Percentiles rank a stretch among this genome's conserved stretches.
Evolutionary conservation across 2,888 invertebrate genomes (phyloP).

Genomic region (Eupelmus urozonus): DNA sequence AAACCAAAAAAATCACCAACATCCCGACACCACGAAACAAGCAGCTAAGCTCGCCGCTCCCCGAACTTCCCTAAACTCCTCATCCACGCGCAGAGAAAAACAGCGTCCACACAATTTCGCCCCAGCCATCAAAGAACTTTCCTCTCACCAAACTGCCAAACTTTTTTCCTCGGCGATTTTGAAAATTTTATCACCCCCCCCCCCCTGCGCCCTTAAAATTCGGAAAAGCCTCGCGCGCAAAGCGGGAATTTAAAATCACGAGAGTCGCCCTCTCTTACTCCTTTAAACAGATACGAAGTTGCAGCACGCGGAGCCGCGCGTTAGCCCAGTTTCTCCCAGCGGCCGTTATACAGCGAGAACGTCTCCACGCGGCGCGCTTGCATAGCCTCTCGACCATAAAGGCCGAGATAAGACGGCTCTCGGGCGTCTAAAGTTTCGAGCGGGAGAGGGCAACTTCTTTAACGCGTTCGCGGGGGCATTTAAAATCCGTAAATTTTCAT

Average conservation of each 20-base stretch:
- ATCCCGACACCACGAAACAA: too few relatives aligned
- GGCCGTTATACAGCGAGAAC: conserved; percentile 26
- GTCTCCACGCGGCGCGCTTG: too few relatives aligned
- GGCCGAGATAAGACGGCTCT: conserved; percentile 64
- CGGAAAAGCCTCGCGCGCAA: background rate
- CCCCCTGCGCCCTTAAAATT: conserved; percentile 28
- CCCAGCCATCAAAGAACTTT: conserved; percentile 42
- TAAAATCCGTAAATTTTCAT: conserved; percentile 71
- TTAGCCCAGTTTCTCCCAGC: conserved; percentile 65
- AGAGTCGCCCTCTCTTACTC: too few relatives aligned
- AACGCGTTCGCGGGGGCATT: conserved; percentile 61
- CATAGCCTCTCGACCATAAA: conserved; percentile 67
- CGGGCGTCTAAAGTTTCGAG: conserved; percentile 59
- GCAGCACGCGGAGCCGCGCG: too few relatives aligned
- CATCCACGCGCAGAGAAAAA: conserved; percentile 17
- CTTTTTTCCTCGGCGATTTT: conserved; percentile 39
- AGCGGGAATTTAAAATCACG: conserved; percentile 40
- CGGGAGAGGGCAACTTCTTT: conserved; percentile 67
- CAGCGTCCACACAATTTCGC: conserved; percentile 31
- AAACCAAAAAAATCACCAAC: too few relatives aligned
- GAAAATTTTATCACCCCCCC: conserved; percentile 48
- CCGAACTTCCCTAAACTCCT: background rate
- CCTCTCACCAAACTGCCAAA: background rate
- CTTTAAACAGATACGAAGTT: conserved; percentile 44
- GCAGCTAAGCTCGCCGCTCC: too few relatives aligned